These are phyloP conservation scores for Meles meles DNA, from an alignment of 2,113 vertebrate species.

Conservation along the genomic window DNA sequence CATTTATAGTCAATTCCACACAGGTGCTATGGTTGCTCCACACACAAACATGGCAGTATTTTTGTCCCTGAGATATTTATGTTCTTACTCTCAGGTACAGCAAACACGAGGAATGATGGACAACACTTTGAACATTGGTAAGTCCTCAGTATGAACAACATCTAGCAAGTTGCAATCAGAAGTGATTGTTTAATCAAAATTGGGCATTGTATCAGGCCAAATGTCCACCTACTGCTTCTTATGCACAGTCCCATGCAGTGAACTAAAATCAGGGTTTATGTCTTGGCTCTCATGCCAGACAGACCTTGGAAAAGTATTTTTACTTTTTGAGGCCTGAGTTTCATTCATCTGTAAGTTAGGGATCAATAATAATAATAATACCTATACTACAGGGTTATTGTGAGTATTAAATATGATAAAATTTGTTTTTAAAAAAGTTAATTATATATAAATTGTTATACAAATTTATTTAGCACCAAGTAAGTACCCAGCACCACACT, in stretches of 20 bases:
- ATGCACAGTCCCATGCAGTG: background rate
- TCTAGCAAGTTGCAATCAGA: background rate
- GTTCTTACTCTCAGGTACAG: background rate
- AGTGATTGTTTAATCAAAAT: background rate
- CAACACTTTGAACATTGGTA: background rate
- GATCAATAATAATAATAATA: constrained; percentile 1
- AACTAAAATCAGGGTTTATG: background rate
- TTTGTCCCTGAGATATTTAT: background rate
- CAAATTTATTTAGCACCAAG: background rate
- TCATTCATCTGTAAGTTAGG: background rate
- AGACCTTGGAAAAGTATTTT: background rate
- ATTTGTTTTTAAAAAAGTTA: background rate
- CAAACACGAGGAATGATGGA: background rate
- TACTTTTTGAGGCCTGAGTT: background rate
- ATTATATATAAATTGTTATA: background rate
- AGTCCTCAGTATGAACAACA: background rate
- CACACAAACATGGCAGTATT: background rate
- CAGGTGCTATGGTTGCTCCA: background rate
- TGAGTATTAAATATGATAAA: background rate
- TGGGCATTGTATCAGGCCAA: background rate
- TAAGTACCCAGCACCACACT: background rate
- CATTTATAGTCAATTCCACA: background rate
- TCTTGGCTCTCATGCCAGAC: background rate
- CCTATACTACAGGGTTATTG: background rate
- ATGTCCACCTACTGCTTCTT: background rate